A percentile compares a stretch with the other conserved stretches of the same genome.
Conservation (phyloP, 2,888 invertebrate species). For the Tupiocoris notatus region DNA sequence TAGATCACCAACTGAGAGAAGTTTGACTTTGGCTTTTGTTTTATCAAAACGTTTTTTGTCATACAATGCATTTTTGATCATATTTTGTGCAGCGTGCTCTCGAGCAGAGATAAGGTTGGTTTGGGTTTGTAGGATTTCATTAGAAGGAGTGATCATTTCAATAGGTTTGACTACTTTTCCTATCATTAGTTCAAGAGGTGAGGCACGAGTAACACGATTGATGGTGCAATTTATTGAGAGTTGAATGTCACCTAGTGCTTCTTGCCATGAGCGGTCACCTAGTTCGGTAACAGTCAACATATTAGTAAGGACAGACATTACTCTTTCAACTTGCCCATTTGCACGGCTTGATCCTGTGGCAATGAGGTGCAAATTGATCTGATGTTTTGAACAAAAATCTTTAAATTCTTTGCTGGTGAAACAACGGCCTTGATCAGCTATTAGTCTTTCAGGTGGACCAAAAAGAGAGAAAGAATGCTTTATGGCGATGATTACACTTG, state of each 20-base stretch:
- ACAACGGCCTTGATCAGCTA: constrained; percentile 41
- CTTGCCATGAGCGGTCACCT: constrained; percentile 23
- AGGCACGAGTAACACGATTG: constrained; percentile 25
- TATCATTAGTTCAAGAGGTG: constrained; percentile 25
- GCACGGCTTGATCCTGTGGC: constrained; percentile 50
- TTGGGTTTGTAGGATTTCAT: neutral
- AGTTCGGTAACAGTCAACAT: constrained; percentile 19
- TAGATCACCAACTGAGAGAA: constrained; percentile 32
- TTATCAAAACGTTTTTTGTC: constrained; percentile 37
- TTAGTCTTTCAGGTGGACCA: constrained; percentile 44
- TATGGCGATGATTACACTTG: constrained; percentile 45
- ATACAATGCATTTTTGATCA: constrained; percentile 16
- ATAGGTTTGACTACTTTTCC: constrained; percentile 16
- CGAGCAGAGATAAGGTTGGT: neutral
- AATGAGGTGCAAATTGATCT: constrained; percentile 48
- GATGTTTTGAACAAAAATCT: constrained; percentile 44
- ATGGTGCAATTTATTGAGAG: constrained; percentile 13
- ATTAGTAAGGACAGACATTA: constrained; percentile 21
- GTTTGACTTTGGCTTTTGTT: constrained; percentile 38
- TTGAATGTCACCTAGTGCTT: constrained; percentile 9
- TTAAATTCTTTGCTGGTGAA: constrained; percentile 46
- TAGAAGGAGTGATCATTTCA: constrained; percentile 6
- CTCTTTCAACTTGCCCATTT: constrained; percentile 48
- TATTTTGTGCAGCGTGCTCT: constrained; percentile 20
- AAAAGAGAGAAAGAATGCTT: constrained; percentile 45